Evolutionary conservation across 2,113 vertebrate species (phyloP), one percentile per base, ranked within the genome.

Genomic region (Anthoscopus minutus): DNA sequence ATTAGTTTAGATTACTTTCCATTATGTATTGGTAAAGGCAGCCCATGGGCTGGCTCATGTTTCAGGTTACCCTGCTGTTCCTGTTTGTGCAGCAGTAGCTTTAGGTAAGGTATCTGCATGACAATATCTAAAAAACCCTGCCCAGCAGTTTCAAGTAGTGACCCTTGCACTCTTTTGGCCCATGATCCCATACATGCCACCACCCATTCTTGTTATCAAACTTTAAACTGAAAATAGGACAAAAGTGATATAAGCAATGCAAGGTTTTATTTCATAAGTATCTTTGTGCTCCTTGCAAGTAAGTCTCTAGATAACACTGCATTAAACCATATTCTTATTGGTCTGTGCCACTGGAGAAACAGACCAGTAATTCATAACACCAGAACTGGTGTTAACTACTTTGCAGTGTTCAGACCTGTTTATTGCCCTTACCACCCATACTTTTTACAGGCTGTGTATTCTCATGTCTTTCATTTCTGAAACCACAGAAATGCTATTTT

Each of bases 1-100:
- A 93, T 96, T 89, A 95, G 77, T 84, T 91, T 78, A 81, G 89
- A 79, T 95, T 89, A 51, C 61, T 96, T 96, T 95, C 92, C 94
- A 93, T 92, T 93, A 87, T 91, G 73, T 87, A 13, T 31, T 67
- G 69, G 56, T 51, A 81, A 91, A 89, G 78, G 87, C 93, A 96
- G 92, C 81, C 73, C 2, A 6, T 74, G 80, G 72, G 28, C 86
- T 86, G 92, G 56, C 77, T 91, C 51, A 13, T 62, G 77, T 92
- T 89, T 94, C 81, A 64, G 22, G 65, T 81, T 50, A 44, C 92
- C 61, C 69, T 67, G 87, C 78, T 78, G 65, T 86, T 94, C 42
- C 86, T 90, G 74, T 61, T 76, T 2, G 1, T 5, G 62, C 82
- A 85, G 74, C 67, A 47, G 67, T 4, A 83, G 71, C n/a, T 91